These are phyloP conservation scores for Nymphicus hollandicus DNA, from an alignment of 2,113 vertebrate species.

Conservation along the genomic window DNA sequence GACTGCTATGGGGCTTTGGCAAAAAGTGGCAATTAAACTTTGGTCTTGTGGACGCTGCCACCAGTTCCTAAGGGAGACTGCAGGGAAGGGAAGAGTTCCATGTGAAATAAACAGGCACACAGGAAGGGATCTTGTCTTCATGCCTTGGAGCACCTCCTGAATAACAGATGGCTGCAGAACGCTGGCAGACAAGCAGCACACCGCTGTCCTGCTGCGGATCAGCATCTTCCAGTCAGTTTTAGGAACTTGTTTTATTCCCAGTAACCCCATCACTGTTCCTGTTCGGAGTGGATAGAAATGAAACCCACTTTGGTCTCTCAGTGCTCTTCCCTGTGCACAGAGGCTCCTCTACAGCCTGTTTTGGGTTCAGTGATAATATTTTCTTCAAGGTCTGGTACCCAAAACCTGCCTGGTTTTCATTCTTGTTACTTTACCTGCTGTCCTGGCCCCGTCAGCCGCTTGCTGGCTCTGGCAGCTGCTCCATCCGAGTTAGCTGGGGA, in stretches of 20 bases:
- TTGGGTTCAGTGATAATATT: not conserved
- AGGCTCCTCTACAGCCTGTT: not conserved
- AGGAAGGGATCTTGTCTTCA: not conserved
- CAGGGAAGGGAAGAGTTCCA: not conserved
- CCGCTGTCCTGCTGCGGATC: not conserved
- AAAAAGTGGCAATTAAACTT: not conserved
- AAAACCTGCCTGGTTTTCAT: not conserved
- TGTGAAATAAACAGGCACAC: accelerated
- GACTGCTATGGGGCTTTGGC: not conserved
- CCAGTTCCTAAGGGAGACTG: not conserved
- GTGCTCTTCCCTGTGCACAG: not conserved
- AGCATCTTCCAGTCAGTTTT: not conserved
- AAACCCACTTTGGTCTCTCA: not conserved
- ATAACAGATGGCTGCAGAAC: not conserved
- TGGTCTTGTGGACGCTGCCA: not conserved
- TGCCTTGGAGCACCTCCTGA: not conserved
- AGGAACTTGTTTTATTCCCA: not conserved
- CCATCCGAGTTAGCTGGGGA: not conserved
- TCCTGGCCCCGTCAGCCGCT: accelerated
- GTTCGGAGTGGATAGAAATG: not conserved
- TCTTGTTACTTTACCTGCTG: not conserved
- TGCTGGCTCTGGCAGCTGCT: not conserved
- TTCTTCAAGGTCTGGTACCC: not conserved
- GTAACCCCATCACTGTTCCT: not conserved
- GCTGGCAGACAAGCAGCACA: not conserved